Evolutionary conservation across 2,888 invertebrate genomes (phyloP), one percentile per base, ranked within the genome.

Genomic region (Heliconius charithonia): DNA sequence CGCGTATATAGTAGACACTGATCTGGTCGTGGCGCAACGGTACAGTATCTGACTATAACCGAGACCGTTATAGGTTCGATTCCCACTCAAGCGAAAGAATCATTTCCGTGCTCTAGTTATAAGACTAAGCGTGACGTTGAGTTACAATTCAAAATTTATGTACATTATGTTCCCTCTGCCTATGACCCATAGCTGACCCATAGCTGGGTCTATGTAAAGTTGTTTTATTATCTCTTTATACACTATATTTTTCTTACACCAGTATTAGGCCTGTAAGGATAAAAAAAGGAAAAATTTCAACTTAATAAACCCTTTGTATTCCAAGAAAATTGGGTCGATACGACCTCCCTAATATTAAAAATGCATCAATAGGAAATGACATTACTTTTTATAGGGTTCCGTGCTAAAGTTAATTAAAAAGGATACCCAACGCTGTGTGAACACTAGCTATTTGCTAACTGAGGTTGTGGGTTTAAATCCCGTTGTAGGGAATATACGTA

Each of bases 321-420:
- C 67, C 25, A 41, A 37, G 25, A 13, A 69, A 69, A n/a, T 25
- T 13, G 67, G 67, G 41, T 69, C 67, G 37, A 41, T 41, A 41
- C 25, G 41, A 41, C 67, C 67, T n/a, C n/a, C 67, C 67, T 6
- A 6, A 69, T 69, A 41, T 41, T 41, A 69, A 69, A 69, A 41
- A 69, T 69, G 67, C n/a, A 69, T 69, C n/a, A 25, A 25, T 1
- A 69, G 67, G n/a, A 67, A 37, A 67, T 32, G 3, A n/a, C 66
- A 37, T 67, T 67, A 67, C 66, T 67, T 67, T 67, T 67, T 67
- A 67, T 12, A 67, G 4, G 66, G 66, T 67, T 12, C 19, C 22
- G 32, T 67, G 2, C 4, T n/a, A 41, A 67, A 67, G 13, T 67
- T n/a, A 37, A 37, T n/a, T 41, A 41, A 25, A 41, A 25, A 16